Base-by-base conservation (phyloP, 2,888 invertebrate species). In the Eueremaeus valkanovi region DNA sequence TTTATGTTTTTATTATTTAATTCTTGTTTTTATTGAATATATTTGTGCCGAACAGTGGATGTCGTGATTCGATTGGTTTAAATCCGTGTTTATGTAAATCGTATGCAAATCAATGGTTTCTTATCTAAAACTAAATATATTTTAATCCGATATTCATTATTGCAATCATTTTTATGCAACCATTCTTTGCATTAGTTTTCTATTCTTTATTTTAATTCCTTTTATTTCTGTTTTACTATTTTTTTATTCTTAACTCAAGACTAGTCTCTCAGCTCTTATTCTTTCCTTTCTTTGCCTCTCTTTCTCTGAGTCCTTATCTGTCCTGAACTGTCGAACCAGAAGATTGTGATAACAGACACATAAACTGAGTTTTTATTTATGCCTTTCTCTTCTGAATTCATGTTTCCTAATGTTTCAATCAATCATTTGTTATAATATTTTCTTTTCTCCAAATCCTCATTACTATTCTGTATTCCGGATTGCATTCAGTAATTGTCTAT, bases 401-500 rank as follows among this genome's bases (percentile, higher is more conserved):
- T 61, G 29, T 61, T 61, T 61, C 31, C 51, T 61, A 16, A 29
- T 61, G 31, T 61, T 61, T 61, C 61, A 31, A 29, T 61, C 61
- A 61, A 61, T 61, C 29, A 61, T 61, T 29, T 61, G 29, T 45
- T n/a, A n/a, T n/a, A n/a, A n/a, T n/a, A n/a, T n/a, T 49, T 49
- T 49, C 6, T 49, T n/a, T n/a, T 61, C 5, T 16, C 1, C 16
- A 31, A 29, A 31, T 21, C 29, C 61, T 61, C 61, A 61, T 61
- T 61, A 31, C 31, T 61, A 61, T 61, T 61, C 61, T 29, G 3
- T 9, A 61, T 18, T 61, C 61, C 29, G 3, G 9, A 61, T 18
- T 61, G 61, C 29, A 61, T 61, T 61, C 31, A 61, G 27, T 61
- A 61, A 51, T 24, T 21, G 51, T 51, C 21, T 21, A 51, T 51